These are phyloP conservation scores for Numida meleagris DNA, from an alignment of 2,113 vertebrate species.

Conservation along the genomic window DNA sequence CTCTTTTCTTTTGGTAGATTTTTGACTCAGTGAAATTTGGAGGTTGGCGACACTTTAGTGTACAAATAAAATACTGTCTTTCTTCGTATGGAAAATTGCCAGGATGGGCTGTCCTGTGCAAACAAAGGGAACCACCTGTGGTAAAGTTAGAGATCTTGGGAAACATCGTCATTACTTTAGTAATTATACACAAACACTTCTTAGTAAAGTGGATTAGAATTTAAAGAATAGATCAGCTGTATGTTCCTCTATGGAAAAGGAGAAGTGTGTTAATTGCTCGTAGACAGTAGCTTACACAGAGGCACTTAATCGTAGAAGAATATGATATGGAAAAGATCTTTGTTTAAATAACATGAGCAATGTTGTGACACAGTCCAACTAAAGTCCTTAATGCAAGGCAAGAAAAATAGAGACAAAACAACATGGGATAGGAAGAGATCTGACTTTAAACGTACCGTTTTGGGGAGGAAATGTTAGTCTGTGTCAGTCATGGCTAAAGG, in stretches of 20 bases:
- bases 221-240: constrained; percentile 44
- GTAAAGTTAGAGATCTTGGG: constrained; percentile 45
- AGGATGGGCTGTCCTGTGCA: background rate
- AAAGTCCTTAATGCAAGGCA: background rate
- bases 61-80: background rate
- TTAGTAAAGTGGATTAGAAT: constrained; percentile 65
- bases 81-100: background rate
- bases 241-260: constrained; percentile 38
- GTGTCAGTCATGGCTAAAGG: background rate
- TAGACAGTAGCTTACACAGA: constrained; percentile 44
- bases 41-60: background rate
- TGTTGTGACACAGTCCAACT: background rate
- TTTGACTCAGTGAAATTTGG: background rate
- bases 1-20: background rate
- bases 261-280: constrained; percentile 47
- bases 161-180: constrained; percentile 55
- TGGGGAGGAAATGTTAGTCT: background rate
- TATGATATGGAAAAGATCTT: constrained; percentile 44
- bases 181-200: constrained; percentile 53
- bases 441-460: background rate
- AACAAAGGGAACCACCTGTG: constrained; percentile 54
- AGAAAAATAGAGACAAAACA: constrained; percentile 10
- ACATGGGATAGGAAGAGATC: background rate
- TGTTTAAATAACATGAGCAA: constrained; percentile 5
- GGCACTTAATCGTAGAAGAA: constrained; percentile 40